A percentile compares a stretch with the other conserved stretches of the same genome.
Conservation (phyloP, 2,113 vertebrate species). For the Hemichromis elongatus region DNA sequence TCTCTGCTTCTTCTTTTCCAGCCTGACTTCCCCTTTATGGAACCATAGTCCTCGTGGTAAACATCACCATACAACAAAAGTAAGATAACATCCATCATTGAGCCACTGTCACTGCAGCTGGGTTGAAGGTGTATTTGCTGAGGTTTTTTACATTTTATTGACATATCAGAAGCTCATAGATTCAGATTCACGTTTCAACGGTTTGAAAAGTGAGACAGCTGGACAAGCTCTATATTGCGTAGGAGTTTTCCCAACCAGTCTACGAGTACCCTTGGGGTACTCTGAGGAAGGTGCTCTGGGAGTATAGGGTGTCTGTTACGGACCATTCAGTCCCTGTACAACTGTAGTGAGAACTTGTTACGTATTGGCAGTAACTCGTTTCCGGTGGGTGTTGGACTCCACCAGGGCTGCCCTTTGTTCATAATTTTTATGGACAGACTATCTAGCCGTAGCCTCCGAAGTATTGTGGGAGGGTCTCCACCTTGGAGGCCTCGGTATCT, state of each 20-base stretch:
- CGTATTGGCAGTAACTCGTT: neutral
- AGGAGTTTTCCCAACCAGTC: neutral
- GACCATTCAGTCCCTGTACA: neutral
- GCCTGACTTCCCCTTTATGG: fast-evolving
- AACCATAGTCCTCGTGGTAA: neutral
- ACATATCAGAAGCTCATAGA: neutral
- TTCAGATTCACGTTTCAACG: neutral
- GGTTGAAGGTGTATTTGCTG: neutral
- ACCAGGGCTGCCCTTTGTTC: neutral
- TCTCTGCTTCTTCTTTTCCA: neutral
- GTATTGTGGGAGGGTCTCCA: neutral
- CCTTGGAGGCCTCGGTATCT: neutral
- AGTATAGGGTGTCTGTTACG: neutral
- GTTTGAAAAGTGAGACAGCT: neutral
- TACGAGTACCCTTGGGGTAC: neutral
- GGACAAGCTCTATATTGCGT: neutral
- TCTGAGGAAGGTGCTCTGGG: fast-evolving
- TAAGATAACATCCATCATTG: neutral
- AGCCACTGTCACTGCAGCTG: fast-evolving
- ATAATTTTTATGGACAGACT: neutral
- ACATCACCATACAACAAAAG: neutral
- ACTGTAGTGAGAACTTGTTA: fast-evolving
- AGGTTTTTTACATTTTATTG: neutral
- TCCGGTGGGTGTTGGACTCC: neutral
- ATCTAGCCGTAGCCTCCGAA: neutral